A percentile compares a stretch with the other conserved stretches of the same genome.
These are phyloP conservation scores for Patella pellucida DNA, from an alignment of 2,888 invertebrate species.

Conservation along the genomic window DNA sequence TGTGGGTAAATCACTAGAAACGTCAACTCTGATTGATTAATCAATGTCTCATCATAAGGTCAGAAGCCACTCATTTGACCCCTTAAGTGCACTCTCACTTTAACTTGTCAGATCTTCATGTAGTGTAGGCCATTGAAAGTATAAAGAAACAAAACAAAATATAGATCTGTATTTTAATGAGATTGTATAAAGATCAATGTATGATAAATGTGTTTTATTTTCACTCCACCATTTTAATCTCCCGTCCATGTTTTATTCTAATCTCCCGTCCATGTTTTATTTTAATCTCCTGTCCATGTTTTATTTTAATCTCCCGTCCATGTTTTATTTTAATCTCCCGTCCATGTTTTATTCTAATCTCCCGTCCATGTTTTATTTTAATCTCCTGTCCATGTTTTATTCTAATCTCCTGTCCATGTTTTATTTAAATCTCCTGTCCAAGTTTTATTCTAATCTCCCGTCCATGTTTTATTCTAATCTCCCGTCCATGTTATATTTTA, in stretches of 20 bases:
- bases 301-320: constrained; percentile 15
- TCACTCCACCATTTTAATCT: neutral
- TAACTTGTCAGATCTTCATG: too few species aligned
- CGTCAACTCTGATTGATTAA: too few species aligned
- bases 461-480: constrained; percentile 19
- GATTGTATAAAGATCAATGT: too few species aligned
- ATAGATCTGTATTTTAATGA: too few species aligned
- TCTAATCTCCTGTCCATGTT: constrained; percentile 10
- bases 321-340: constrained; percentile 16
- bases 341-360: constrained; percentile 19
- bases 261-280: constrained; percentile 11
- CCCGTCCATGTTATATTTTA: too few species aligned
- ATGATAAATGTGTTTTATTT: neutral
- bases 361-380: too few species aligned
- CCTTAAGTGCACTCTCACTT: too few species aligned
- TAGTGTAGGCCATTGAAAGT: too few species aligned
- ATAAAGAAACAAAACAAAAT: too few species aligned
- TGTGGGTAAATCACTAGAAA: too few species aligned
- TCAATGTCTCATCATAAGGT: too few species aligned
- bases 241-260: constrained; percentile 16
- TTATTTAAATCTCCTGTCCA: constrained; percentile 12
- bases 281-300: constrained; percentile 11
- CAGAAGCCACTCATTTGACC: too few species aligned
- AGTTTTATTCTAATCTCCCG: constrained; percentile 15
- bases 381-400: constrained; percentile 13